Evolutionary conservation across 1,140 invertebrate genomes (phyloP), one percentile per base, ranked within the genome.

Genomic region (Coptotermes formosanus): DNA sequence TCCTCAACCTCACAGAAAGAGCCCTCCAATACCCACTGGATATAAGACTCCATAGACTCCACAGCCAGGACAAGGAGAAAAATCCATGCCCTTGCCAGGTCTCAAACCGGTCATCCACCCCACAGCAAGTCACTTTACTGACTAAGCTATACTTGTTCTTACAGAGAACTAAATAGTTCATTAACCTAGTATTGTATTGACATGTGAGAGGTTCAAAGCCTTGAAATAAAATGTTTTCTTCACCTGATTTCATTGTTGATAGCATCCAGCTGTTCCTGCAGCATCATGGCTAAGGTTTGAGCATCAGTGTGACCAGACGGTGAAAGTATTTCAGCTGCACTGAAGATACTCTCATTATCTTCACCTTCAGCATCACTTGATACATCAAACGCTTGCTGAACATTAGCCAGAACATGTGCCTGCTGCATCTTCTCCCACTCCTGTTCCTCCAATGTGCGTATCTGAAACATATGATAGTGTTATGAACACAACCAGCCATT

Each of bases 241-340:
- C 48, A 86, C 93, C 94, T 94, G 88, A 99, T 99, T 93, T 99
- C 99, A 90, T 99, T 99, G 92, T 99, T 99, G 89, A 99, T 99
- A 88, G 99, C 99, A 92, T 99, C 98, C 82, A 99, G 92, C 91
- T 99, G 98, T 91, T 99, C 98, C 92, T 99, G 99, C 87, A 99
- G 93, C 97, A 99, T 99, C 88, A 99, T 94, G 43, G 99, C 99
- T 86, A 99, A 92, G 0, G 98, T 98, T 91, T 99, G 98, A 48
- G 99, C 98, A 91, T 99, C 98, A 12, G 97, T 97, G 90, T 97
- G 96, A 8, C 95, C 94, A 3, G 94, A 95, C 12, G 94, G 96
- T 90, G 92, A 96, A 92, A 93, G 93, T 91, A 94, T 93, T 86
- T 94, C 96, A 84, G 94, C 95, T 45, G 92, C 91, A 88, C 94